phyloP scores from a whole-genome alignment of 2,888 invertebrate species.

The Autographa pulchrina region DNA sequence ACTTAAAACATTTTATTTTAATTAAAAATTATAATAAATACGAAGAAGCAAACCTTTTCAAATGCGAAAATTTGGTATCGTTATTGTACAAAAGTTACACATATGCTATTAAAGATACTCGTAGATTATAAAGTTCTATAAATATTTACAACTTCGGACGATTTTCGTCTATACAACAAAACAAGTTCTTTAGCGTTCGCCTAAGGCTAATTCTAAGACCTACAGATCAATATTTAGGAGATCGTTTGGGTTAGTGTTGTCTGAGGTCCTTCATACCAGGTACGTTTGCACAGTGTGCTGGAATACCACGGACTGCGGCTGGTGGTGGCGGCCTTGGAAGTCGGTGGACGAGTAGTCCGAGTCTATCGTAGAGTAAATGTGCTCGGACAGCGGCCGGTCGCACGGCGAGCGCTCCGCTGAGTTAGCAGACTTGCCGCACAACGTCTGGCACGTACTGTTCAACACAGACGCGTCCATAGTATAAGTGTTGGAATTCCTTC shows the following conservation, averaged over 20 bases:
- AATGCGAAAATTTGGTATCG: slow-evolving; percentile 88
- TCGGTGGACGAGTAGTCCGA: slow-evolving; percentile 94
- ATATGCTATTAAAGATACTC: slow-evolving; percentile 68
- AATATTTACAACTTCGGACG: slow-evolving; percentile 83
- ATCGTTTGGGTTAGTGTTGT: slow-evolving; percentile 73
- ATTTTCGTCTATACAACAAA: slow-evolving; percentile 77
- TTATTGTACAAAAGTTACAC: slow-evolving; percentile 88
- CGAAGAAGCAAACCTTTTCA: slow-evolving; percentile 84
- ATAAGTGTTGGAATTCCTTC: slow-evolving; percentile 95
- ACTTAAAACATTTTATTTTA: slow-evolving; percentile 81
- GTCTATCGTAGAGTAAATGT: slow-evolving; percentile 97
- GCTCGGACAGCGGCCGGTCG: slow-evolving; percentile 94
- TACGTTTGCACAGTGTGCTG: slow-evolving; percentile 88
- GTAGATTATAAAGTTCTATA: slow-evolving; percentile 75
- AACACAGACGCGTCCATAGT: slow-evolving; percentile 92
- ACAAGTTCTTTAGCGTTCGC: slow-evolving; percentile 75
- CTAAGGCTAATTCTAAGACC: slow-evolving; percentile 78
- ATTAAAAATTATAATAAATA: slow-evolving; percentile 85
- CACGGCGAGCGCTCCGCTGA: slow-evolving; percentile 90
- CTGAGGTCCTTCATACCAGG: slow-evolving; percentile 79
- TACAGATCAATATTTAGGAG: slow-evolving; percentile 78
- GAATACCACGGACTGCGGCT: slow-evolving; percentile 84
- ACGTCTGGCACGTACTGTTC: slow-evolving; percentile 90
- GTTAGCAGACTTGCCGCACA: slow-evolving; percentile 88
- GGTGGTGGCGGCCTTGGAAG: slow-evolving; percentile 81